Conservation (phyloP, 2,888 invertebrate species). For the Hirtodrosophila duncani region DNA sequence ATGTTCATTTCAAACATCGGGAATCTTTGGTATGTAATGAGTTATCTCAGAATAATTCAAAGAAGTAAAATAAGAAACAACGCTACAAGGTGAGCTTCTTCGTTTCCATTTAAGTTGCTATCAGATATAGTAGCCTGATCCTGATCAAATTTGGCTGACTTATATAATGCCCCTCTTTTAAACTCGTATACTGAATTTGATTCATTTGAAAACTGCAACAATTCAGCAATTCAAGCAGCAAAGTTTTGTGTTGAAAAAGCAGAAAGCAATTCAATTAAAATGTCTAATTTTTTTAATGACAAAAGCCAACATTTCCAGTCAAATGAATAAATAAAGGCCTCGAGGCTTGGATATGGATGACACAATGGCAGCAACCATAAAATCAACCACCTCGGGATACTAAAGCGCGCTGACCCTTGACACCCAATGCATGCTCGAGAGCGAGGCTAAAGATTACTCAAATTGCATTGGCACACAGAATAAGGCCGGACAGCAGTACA, state of each 20-base stretch:
- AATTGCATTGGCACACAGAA: background rate
- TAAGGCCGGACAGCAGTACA: background rate
- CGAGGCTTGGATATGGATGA: background rate
- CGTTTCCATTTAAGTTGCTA: no score
- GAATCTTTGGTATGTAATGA: no score
- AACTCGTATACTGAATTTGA: background rate
- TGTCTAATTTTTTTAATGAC: constrained; percentile 16
- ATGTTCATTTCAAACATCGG: no score
- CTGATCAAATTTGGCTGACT: no score
- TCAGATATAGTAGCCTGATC: no score
- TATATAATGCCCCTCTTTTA: background rate
- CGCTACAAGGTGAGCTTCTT: no score
- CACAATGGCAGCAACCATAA: constrained; percentile 4
- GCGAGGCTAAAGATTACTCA: background rate
- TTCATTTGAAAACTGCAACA: background rate
- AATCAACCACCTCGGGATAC: constrained; percentile 29
- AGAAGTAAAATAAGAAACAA: no score
- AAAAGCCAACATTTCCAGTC: constrained; percentile 25
- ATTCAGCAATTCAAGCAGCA: background rate
- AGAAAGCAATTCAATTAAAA: constrained; percentile 26
- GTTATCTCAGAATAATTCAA: no score
- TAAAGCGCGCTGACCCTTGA: constrained; percentile 53
- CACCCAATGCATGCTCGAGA: constrained; percentile 37
- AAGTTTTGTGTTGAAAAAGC: constrained; percentile 2
- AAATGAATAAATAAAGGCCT: constrained; percentile 15